Conservation (phyloP, 2,113 vertebrate species). For the Hyaena hyaena region DNA sequence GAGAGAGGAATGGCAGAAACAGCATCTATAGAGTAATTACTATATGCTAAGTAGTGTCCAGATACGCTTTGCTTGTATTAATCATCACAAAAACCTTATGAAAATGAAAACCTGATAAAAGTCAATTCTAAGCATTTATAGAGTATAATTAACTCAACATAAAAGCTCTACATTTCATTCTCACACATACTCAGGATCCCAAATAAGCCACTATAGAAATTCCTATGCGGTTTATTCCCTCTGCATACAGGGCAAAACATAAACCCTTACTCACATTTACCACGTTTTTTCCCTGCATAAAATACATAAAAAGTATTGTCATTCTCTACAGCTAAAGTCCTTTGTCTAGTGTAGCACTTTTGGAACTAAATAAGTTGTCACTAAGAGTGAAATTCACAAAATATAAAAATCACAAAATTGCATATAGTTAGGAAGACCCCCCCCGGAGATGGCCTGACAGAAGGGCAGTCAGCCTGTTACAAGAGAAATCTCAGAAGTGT, state of each 20-base stretch:
- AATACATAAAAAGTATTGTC: background rate
- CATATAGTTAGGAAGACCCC: background rate
- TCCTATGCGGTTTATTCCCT: background rate
- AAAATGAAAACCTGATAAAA: background rate
- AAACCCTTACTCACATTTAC: background rate
- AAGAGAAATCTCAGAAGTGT: background rate
- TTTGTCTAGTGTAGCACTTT: background rate
- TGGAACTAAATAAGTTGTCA: background rate
- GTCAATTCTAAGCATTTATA: background rate
- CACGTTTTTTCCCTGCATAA: background rate
- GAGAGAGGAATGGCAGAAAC: background rate
- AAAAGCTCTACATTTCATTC: background rate
- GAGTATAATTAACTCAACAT: background rate
- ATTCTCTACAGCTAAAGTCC: constrained; percentile 11
- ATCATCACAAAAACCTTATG: background rate
- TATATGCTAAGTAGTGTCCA: background rate
- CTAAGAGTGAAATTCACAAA: background rate
- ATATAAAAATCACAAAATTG: background rate
- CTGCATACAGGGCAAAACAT: background rate
- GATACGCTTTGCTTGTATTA: background rate
- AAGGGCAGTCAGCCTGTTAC: background rate
- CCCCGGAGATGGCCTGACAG: background rate
- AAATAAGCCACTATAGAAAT: background rate
- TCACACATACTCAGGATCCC: background rate
- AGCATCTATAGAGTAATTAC: background rate